Evolutionary conservation across 2,888 invertebrate genomes (phyloP), one percentile per base, ranked within the genome.

Genomic region (Seira sanloemensis): DNA sequence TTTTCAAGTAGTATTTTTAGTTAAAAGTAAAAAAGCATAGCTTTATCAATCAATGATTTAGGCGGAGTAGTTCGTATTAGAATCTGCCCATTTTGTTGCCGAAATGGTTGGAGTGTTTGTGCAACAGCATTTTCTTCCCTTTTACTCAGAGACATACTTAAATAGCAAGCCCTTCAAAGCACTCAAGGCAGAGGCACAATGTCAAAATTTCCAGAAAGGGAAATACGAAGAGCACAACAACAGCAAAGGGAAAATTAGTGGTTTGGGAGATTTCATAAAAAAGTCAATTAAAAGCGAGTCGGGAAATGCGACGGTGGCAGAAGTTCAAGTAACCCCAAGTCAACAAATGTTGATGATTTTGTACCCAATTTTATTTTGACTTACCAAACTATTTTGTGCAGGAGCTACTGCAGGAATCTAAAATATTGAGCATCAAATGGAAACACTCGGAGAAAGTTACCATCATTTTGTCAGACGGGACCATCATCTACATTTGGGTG

Each of bases 351-450:
- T 19, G 23, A 21, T 67, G 23, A 9, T 67, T 21, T 2, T 7
- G 37, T 37, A 7, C 37, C n/a, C n/a, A n/a, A n/a, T n/a, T n/a
- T n/a, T n/a, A n/a, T n/a, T n/a, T n/a, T n/a, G n/a, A n/a, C n/a
- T n/a, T n/a, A n/a, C n/a, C n/a, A n/a, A n/a, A n/a, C n/a, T n/a
- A n/a, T n/a, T n/a, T n/a, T n/a, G 46, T 50, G 26, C 50, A 87
- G 86, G 87, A 87, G 18, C 50, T 87, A 5, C 50, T 87, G 9
- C 84, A 77, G 21, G 81, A 71, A 9, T 84, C 86, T 2, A 84
- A 84, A 54, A 84, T 88, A n/a, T 74, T 87, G 19, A 87, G 86
- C 54, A 26, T 88, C 18, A 87, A 87, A 77, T 88, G 88, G 88
- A 78, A 84, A 69, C 84, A 84, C 50, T 25, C 78, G 18, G 78